These are phyloP conservation scores for Lampris megalopsis DNA, from an alignment of 2,113 vertebrate genomes.

Conservation along the genomic window DNA sequence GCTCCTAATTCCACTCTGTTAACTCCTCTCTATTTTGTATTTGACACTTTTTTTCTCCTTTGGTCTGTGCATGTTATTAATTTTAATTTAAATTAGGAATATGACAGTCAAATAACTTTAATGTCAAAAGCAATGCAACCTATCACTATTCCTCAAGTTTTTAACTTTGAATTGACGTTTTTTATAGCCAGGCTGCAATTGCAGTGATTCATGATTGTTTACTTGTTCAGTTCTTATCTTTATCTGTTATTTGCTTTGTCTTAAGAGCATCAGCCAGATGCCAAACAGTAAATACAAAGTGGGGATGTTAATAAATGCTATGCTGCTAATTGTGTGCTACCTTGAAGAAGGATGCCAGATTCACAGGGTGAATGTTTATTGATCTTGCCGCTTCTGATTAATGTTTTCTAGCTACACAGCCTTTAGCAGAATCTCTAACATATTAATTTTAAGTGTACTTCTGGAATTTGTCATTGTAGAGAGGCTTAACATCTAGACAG, in stretches of 20 bases:
- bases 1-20: neutral
- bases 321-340: no score
- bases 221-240: neutral
- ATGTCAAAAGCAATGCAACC: neutral
- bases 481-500: no score
- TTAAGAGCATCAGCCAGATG: neutral
- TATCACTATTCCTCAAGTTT: no score
- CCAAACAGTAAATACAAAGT: no score
- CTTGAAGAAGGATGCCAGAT: no score
- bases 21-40: neutral
- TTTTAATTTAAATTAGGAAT: constrained; percentile 4
- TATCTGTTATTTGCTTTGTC: neutral
- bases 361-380: no score
- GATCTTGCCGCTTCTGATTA: no score
- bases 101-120: neutral
- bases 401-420: no score
- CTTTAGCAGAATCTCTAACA: no score
- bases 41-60: neutral
- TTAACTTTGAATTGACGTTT: neutral
- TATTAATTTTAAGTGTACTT: no score
- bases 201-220: neutral
- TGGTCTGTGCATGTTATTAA: neutral
- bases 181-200: neutral
- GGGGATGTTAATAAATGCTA: no score
- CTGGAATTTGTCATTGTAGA: no score